phyloP scores from a whole-genome alignment of 2,888 invertebrate species.

The Ophion ventricosus region DNA sequence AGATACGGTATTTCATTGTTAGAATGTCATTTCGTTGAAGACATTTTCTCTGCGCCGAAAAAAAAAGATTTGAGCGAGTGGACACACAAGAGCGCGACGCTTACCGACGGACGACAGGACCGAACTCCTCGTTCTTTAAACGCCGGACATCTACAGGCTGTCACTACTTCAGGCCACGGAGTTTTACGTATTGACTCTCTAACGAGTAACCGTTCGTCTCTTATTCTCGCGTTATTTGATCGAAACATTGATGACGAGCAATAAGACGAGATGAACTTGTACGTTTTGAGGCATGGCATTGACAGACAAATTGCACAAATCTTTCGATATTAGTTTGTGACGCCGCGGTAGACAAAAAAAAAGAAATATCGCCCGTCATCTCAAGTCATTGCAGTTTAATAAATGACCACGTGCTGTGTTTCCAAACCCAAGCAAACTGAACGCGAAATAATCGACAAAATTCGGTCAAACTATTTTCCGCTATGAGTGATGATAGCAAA shows the following conservation, averaged over 20 bases:
- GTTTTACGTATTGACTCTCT: background rate
- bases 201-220: background rate
- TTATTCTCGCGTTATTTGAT: background rate
- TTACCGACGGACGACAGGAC: conserved; percentile 60
- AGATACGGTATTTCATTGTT: background rate
- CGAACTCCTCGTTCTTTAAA: conserved; percentile 21
- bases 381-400: background rate
- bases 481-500: too few relatives aligned
- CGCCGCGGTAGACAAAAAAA: conserved; percentile 26
- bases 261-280: background rate
- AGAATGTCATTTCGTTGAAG: background rate
- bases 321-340: background rate
- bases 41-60: background rate
- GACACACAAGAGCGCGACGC: conserved; percentile 31
- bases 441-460: background rate
- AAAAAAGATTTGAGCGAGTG: conserved; percentile 31
- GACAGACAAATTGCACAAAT: background rate
- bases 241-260: background rate
- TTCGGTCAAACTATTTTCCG: too few relatives aligned
- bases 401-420: background rate
- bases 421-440: background rate
- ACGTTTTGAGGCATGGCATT: background rate
- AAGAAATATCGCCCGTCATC: background rate
- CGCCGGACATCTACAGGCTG: conserved; percentile 55
- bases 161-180: conserved; percentile 43